phyloP scores from a whole-genome alignment of 2,888 invertebrate species.

The Nemotelus nigrinus region DNA sequence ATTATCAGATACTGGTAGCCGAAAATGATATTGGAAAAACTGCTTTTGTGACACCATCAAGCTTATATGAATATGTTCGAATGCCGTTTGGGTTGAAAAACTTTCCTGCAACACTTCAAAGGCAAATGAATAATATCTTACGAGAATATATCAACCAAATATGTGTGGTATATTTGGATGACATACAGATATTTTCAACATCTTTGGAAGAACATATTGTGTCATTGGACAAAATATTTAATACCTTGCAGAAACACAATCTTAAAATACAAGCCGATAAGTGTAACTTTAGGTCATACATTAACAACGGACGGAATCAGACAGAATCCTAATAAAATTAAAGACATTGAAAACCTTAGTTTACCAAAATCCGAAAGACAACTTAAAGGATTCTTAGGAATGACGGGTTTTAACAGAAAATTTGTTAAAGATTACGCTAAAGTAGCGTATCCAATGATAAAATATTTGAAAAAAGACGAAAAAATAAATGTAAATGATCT shows the following conservation, averaged over 20 bases:
- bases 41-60: constrained; percentile 12
- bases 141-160: constrained; percentile 17
- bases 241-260: constrained; percentile 4
- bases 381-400: constrained; percentile 4
- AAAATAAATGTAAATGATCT: constrained; percentile 33
- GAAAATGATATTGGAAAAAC: background rate
- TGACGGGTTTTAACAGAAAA: constrained; percentile 2
- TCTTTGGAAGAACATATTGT: background rate
- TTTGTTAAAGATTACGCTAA: constrained; percentile 12
- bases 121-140: background rate
- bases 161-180: constrained; percentile 19
- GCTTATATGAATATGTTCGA: constrained; percentile 10
- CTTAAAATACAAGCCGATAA: constrained; percentile 4
- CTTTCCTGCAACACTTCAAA: constrained; percentile 1
- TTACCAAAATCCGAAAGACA: background rate
- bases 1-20: constrained; percentile 45
- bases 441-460: constrained; percentile 43
- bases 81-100: constrained; percentile 18
- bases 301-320: constrained; percentile 1
- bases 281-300: background rate
- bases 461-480: constrained; percentile 48
- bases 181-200: constrained; percentile 2
- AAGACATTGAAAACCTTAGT: background rate
- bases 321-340: constrained; percentile 3
- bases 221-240: background rate